Evolutionary conservation across 2,888 invertebrate genomes (phyloP).

Genomic region (Drosophila niveifrons): DNA sequence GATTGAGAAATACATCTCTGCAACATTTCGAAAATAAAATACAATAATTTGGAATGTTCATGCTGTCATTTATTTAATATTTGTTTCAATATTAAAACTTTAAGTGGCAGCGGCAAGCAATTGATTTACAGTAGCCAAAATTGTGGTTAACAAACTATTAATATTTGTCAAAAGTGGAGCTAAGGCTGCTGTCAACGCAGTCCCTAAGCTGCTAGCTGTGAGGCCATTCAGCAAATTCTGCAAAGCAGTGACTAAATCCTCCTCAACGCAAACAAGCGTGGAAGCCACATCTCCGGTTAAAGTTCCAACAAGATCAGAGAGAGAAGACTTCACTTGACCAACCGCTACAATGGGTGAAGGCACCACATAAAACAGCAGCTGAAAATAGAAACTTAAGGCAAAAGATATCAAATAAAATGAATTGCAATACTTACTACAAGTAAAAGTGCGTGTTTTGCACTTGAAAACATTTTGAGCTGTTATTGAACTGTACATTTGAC

Average conservation of each 20-base stretch:
- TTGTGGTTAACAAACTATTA: background rate
- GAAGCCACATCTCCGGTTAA: background rate
- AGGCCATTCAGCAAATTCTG: background rate
- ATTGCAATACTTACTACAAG: slow-evolving; percentile 20
- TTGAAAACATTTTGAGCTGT: slow-evolving; percentile 13
- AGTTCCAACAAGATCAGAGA: background rate
- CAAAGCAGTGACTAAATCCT: background rate
- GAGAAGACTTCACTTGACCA: background rate
- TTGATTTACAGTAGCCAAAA: background rate
- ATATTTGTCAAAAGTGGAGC: background rate
- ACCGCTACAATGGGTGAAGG: background rate
- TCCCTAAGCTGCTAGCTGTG: background rate
- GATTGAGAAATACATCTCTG: background rate
- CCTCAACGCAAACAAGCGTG: slow-evolving; percentile 11
- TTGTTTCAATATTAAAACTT: background rate
- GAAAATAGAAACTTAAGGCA: background rate
- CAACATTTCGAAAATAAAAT: background rate
- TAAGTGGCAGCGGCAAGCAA: too few relatives aligned
- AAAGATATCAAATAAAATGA: too few relatives aligned
- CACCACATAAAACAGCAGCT: slow-evolving; percentile 25
- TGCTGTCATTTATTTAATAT: background rate
- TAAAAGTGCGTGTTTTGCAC: slow-evolving; percentile 9
- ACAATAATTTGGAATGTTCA: background rate
- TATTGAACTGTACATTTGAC: background rate
- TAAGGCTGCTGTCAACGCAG: background rate